A percentile compares a stretch with the other conserved stretches of the same genome.
Conservation (phyloP, 2,888 invertebrate genomes). For the Drosophila suboccidentalis region DNA sequence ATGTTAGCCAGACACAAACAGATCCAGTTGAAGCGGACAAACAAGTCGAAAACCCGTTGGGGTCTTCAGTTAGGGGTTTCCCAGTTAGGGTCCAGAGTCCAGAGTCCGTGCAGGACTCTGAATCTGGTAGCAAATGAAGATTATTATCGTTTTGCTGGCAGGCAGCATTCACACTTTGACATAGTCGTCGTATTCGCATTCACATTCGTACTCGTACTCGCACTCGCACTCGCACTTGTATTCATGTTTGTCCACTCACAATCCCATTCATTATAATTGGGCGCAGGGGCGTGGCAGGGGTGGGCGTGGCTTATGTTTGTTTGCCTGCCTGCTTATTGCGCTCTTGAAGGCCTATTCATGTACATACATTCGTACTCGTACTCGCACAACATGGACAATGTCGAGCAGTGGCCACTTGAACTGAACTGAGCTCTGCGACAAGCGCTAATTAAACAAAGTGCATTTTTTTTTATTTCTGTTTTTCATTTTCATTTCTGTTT, state of each 20-base stretch:
- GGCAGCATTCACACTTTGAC: slow-evolving; percentile 67
- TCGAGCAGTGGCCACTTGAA: slow-evolving; percentile 36
- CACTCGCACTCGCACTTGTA: background rate
- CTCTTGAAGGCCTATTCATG: slow-evolving; percentile 32
- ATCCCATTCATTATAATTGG: slow-evolving; percentile 61
- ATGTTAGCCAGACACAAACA: slow-evolving; percentile 71
- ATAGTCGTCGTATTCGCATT: slow-evolving; percentile 10
- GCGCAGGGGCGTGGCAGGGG: slow-evolving; percentile 53
- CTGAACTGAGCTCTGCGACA: slow-evolving; percentile 44
- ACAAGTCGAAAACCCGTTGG: slow-evolving; percentile 21
- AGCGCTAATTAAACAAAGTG: slow-evolving; percentile 67
- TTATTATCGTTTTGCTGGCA: slow-evolving; percentile 74
- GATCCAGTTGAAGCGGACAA: slow-evolving; percentile 47
- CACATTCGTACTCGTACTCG: background rate
- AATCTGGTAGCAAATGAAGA: slow-evolving; percentile 60
- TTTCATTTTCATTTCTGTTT: no score
- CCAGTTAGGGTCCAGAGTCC: slow-evolving; percentile 12
- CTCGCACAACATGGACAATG: slow-evolving; percentile 40
- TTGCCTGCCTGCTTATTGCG: slow-evolving; percentile 50
- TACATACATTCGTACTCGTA: slow-evolving; percentile 17
- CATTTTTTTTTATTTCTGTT: no score
- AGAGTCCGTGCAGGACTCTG: slow-evolving; percentile 21
- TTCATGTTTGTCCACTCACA: slow-evolving; percentile 12
- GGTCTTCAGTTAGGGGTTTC: slow-evolving; percentile 19
- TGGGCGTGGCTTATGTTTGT: slow-evolving; percentile 50